phyloP scores from a whole-genome alignment of 1,140 invertebrate species.

The Scaptomyza hsui region DNA sequence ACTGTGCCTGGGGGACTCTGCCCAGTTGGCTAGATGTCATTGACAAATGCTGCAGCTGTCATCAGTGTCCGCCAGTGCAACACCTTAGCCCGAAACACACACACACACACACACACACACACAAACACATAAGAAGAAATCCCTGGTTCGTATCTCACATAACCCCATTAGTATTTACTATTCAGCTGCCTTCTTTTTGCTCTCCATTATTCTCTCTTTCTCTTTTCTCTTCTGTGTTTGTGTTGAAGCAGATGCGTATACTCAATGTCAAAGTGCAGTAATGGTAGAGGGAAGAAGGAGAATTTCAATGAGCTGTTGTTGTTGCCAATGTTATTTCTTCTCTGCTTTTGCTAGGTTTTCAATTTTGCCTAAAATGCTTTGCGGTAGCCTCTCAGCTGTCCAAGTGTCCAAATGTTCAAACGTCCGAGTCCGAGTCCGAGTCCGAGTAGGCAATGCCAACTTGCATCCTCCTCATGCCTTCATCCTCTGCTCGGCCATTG shows the following conservation, averaged over 20 bases:
- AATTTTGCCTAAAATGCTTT: slow-evolving; percentile 34
- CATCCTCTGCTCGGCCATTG: neutral
- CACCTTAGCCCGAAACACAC: slow-evolving; percentile 11
- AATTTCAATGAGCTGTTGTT: slow-evolving; percentile 12
- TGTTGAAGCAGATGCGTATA: slow-evolving; percentile 6
- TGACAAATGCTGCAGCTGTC: slow-evolving; percentile 41
- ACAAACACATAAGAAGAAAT: neutral
- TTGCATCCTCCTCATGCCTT: neutral
- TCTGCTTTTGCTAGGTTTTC: slow-evolving; percentile 32
- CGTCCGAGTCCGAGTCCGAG: too few species aligned
- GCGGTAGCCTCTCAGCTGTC: neutral
- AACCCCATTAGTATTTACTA: slow-evolving; percentile 13
- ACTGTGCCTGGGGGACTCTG: slow-evolving; percentile 1
- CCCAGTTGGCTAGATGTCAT: slow-evolving; percentile 7
- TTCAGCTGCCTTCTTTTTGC: neutral
- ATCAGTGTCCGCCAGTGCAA: slow-evolving; percentile 22
- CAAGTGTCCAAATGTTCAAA: neutral
- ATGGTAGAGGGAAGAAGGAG: neutral
- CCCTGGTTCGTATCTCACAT: slow-evolving; percentile 4
- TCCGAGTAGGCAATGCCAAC: neutral
- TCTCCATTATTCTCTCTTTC: neutral
- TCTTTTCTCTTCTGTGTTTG: neutral
- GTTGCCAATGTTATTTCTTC: slow-evolving; percentile 34
- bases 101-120: neutral
- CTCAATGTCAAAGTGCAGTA: slow-evolving; percentile 30